A percentile compares a stretch with the other conserved stretches of the same genome.
These are phyloP conservation scores for Tribolium madens DNA, from an alignment of 1,140 invertebrate genomes.

Conservation along the genomic window DNA sequence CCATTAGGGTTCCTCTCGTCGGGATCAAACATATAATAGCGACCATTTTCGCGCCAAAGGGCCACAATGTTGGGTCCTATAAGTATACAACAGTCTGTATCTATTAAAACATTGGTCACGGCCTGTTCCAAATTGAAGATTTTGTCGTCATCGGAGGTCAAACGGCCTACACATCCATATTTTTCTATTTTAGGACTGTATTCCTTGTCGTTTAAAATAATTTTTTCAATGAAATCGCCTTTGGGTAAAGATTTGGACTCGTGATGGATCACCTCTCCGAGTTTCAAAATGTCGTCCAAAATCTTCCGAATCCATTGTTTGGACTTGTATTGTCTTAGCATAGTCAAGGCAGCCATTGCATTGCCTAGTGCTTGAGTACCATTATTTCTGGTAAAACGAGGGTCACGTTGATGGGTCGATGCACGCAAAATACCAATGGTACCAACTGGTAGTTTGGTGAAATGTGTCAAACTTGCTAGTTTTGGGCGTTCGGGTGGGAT, in stretches of 20 bases:
- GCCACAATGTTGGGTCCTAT: slow-evolving; percentile 58
- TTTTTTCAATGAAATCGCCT: slow-evolving; percentile 46
- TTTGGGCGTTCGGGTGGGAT: slow-evolving; percentile 49
- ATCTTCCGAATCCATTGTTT: slow-evolving; percentile 58
- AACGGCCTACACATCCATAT: slow-evolving; percentile 53
- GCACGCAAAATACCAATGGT: slow-evolving; percentile 58
- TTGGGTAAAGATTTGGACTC: background rate
- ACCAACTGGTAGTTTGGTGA: slow-evolving; percentile 47
- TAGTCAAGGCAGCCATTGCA: slow-evolving; percentile 58
- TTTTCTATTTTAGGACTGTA: slow-evolving; percentile 54
- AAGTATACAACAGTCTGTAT: slow-evolving; percentile 59
- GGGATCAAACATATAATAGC: slow-evolving; percentile 62
- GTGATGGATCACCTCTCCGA: slow-evolving; percentile 52
- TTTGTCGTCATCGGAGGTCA: slow-evolving; percentile 54
- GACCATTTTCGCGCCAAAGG: slow-evolving; percentile 57
- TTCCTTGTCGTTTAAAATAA: slow-evolving; percentile 49
- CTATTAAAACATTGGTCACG: slow-evolving; percentile 57
- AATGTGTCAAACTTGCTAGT: slow-evolving; percentile 52
- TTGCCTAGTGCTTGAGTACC: slow-evolving; percentile 60
- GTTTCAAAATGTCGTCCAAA: slow-evolving; percentile 57
- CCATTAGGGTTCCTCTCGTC: slow-evolving; percentile 58
- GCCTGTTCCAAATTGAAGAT: slow-evolving; percentile 60
- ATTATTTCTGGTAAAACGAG: slow-evolving; percentile 56
- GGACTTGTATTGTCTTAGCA: slow-evolving; percentile 56
- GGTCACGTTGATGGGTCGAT: slow-evolving; percentile 57